These are phyloP conservation scores for Exephanes ischioxanthus DNA, from an alignment of 2,888 invertebrate species.

Conservation along the genomic window DNA sequence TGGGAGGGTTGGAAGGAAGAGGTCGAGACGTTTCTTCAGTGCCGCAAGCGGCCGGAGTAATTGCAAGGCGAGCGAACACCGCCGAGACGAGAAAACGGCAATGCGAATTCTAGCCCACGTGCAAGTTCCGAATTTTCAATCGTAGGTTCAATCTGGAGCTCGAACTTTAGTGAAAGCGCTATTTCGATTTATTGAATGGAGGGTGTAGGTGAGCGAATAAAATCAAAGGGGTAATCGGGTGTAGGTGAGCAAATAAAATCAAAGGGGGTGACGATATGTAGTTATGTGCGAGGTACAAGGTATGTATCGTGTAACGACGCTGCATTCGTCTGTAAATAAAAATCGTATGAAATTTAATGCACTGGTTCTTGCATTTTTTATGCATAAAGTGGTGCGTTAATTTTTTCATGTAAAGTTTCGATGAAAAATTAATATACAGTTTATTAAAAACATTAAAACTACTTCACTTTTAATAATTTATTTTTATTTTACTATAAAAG, in stretches of 20 bases:
- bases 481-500: too few species aligned
- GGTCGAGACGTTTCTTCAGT: slow-evolving; percentile 59
- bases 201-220: neutral
- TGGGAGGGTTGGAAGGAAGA: neutral
- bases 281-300: neutral
- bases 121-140: slow-evolving; percentile 1
- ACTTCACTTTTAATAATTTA: too few species aligned
- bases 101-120: slow-evolving; percentile 44
- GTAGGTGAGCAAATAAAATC: neutral
- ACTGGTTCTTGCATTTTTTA: too few species aligned
- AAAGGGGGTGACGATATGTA: neutral
- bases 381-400: too few species aligned
- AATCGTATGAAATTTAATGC: too few species aligned
- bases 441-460: too few species aligned
- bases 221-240: neutral
- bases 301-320: neutral
- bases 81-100: slow-evolving; percentile 27
- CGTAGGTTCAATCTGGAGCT: neutral
- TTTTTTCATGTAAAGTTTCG: too few species aligned
- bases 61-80: slow-evolving; percentile 59
- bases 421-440: too few species aligned
- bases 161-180: neutral
- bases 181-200: neutral
- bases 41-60: slow-evolving; percentile 60
- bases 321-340: too few species aligned